Percentiles rank a stretch among this genome's conserved stretches.
Evolutionary conservation across 23 tunicate genomes (phyloP).

Genomic region (Ciona savignyi): DNA sequence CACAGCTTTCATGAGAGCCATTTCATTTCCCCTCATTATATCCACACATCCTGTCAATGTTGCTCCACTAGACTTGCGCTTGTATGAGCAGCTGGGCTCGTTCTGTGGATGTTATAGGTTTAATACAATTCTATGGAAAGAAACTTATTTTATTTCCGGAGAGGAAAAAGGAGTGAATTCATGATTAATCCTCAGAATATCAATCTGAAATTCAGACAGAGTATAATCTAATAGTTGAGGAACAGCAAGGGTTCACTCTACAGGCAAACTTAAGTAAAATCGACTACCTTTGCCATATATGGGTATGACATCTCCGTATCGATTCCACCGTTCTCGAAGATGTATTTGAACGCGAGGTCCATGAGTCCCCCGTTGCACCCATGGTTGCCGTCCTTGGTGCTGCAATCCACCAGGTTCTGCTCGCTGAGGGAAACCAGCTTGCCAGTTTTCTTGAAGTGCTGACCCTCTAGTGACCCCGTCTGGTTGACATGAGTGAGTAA

Average conservation of each 20-base stretch:
- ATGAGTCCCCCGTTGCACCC: slow-evolving; percentile 79
- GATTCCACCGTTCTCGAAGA: slow-evolving; percentile 57
- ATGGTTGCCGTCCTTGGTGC: slow-evolving; percentile 34
- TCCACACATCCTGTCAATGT: slow-evolving; percentile 38
- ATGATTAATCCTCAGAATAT: too few relatives aligned
- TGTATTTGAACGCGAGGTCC: slow-evolving; percentile 71
- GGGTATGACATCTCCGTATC: slow-evolving; percentile 85
- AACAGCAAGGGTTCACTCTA: too few relatives aligned
- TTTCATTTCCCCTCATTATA: slow-evolving; percentile 56
- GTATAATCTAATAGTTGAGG: too few relatives aligned
- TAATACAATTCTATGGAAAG: too few relatives aligned
- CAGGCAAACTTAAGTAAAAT: too few relatives aligned
- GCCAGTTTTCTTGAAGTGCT: slow-evolving; percentile 81
- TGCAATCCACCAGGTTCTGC: slow-evolving; percentile 86
- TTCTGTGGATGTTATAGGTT: too few relatives aligned
- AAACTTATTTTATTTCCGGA: too few relatives aligned
- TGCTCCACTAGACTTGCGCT: slow-evolving; percentile 23
- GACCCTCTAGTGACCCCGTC: slow-evolving; percentile 93
- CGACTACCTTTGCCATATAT: slow-evolving; percentile 51
- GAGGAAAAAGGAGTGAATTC: too few relatives aligned
- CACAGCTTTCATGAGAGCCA: slow-evolving; percentile 55
- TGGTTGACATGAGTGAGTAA: too few relatives aligned
- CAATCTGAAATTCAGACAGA: too few relatives aligned
- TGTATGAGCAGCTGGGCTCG: slow-evolving; percentile 42
- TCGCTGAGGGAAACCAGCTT: slow-evolving; percentile 74